Evolutionary conservation across 1,140 invertebrate genomes (phyloP).

Genomic region (Chironomus tepperi): DNA sequence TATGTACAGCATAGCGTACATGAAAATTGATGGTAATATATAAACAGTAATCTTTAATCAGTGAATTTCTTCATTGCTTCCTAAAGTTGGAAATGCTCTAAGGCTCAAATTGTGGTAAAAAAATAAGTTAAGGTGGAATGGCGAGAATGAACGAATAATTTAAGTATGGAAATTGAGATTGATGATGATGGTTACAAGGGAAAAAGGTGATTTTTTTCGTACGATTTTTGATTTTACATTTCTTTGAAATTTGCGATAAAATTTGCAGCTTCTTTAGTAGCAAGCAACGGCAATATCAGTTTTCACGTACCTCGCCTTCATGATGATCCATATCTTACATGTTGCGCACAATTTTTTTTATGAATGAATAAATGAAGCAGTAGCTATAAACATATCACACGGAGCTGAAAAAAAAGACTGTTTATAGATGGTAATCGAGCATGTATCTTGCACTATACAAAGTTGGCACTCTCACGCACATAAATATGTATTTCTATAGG

Average conservation of each 20-base stretch:
- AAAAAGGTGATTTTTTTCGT: background rate
- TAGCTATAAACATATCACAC: slow-evolving; percentile 1
- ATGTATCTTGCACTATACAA: background rate
- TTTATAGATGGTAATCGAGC: background rate
- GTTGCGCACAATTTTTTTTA: background rate
- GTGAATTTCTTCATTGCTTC: background rate
- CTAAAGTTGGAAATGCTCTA: background rate
- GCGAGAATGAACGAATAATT: background rate
- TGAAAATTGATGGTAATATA: slow-evolving; percentile 8
- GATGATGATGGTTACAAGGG: background rate
- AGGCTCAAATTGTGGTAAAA: background rate
- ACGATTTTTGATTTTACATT: background rate
- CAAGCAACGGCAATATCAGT: background rate
- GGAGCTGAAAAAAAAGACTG: background rate
- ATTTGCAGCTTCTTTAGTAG: slow-evolving; percentile 21
- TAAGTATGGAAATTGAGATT: slow-evolving; percentile 14
- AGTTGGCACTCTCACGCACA: background rate
- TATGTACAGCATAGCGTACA: too few species aligned
- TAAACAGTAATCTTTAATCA: background rate
- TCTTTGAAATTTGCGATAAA: background rate
- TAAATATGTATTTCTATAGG: background rate
- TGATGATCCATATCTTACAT: slow-evolving; percentile 21
- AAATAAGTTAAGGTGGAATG: too few species aligned
- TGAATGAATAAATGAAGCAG: background rate
- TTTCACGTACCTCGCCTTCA: background rate